Evolutionary conservation across 2,888 invertebrate species (phyloP).

Genomic region (Caprella mutica): DNA sequence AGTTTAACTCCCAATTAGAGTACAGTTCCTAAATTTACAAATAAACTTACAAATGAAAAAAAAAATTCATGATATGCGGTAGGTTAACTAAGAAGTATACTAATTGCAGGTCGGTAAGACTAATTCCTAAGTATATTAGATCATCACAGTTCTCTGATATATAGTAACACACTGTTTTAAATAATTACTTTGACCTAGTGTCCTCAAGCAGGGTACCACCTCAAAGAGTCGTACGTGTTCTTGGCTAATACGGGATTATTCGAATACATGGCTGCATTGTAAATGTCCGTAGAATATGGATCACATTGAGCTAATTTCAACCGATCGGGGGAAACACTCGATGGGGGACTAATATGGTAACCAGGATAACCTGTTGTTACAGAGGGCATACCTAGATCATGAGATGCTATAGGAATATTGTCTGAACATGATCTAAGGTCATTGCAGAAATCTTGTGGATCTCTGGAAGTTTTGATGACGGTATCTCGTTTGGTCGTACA

Average conservation of each 20-base stretch:
- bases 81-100: too few species aligned
- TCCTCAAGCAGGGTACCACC: conserved; percentile 5
- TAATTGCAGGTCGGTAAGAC: too few species aligned
- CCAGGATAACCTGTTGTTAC: conserved; percentile 3
- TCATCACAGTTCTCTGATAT: too few species aligned
- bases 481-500: conserved; percentile 84
- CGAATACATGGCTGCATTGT: background rate
- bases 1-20: too few species aligned
- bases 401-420: background rate
- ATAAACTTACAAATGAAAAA: too few species aligned
- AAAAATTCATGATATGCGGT: too few species aligned
- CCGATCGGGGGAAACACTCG: conserved; percentile 6
- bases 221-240: conserved; percentile 2
- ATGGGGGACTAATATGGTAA: conserved; percentile 9
- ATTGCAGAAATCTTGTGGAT: conserved; percentile 1
- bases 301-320: background rate
- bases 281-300: background rate
- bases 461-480: conserved; percentile 63
- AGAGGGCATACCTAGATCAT: background rate
- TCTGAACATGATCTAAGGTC: too few species aligned
- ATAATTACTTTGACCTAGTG: too few species aligned
- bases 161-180: too few species aligned
- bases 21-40: too few species aligned
- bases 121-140: too few species aligned
- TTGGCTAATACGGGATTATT: background rate